These are phyloP conservation scores for Hesperophylax magnus DNA, from an alignment of 1,140 invertebrate genomes.

Conservation along the genomic window DNA sequence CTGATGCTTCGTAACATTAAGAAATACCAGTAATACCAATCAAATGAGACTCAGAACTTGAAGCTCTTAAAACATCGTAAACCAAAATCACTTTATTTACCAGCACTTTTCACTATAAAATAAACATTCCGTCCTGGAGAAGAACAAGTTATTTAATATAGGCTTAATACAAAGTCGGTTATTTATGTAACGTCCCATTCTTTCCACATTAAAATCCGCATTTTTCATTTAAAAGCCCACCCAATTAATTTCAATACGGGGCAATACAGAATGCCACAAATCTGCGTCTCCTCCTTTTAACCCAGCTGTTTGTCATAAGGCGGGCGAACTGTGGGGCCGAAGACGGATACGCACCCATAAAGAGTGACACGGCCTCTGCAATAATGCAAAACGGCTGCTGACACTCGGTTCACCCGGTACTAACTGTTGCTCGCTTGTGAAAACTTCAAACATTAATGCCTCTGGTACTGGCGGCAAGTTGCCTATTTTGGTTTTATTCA, in stretches of 20 bases:
- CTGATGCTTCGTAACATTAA: too few relatives aligned
- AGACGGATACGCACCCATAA: conserved; percentile 37
- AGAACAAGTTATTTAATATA: neutral
- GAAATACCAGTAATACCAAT: too few relatives aligned
- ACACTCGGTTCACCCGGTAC: conserved; percentile 9
- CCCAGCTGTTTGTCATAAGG: conserved; percentile 45
- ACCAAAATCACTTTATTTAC: too few relatives aligned
- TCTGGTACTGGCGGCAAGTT: neutral
- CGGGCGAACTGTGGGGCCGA: neutral
- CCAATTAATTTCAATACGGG: conserved; percentile 32
- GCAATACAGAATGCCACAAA: conserved; percentile 31
- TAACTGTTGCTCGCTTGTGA: neutral
- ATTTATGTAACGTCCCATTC: conserved; percentile 5
- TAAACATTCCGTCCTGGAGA: neutral
- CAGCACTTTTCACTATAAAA: too few relatives aligned
- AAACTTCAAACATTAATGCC: conserved; percentile 22
- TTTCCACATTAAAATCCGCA: conserved; percentile 8
- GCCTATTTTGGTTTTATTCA: too few relatives aligned
- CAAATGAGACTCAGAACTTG: too few relatives aligned
- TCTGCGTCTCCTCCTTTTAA: conserved; percentile 27
- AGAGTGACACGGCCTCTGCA: conserved; percentile 17
- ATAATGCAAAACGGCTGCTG: conserved; percentile 25
- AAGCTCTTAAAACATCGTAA: too few relatives aligned
- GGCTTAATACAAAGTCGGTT: neutral
- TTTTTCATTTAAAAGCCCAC: conserved; percentile 16